Evolutionary conservation across 2,797 vertebrate genomes (phyloP), one percentile per base, ranked within the genome.

Genomic region (Varecia variegata): DNA sequence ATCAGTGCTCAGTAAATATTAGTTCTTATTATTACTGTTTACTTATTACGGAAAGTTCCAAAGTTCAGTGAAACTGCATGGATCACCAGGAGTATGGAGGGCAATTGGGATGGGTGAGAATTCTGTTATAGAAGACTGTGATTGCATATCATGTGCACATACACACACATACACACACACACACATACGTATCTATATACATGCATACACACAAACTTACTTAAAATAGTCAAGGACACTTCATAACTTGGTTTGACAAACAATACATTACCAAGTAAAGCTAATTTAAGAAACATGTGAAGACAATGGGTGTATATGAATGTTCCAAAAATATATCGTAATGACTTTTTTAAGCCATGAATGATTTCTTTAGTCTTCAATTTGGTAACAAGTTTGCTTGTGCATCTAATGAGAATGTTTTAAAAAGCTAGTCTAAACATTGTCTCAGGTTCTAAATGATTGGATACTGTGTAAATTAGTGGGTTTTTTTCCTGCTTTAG

Each of bases 21-120:
- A 23, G 50, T 25, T 43, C 4, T 45, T 45, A 9, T 10, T 18
- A 7, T 25, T 67, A 4, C 5, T 2, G 38, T 10, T 13, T 27
- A 6, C 3, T 11, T 43, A 47, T 3, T 21, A 17, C 45, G 32
- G 62, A 62, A 81, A 35, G 5, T 3, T 4, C 32, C n/a, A 25
- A 50, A 7, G 5, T 47, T 62, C 20, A 3, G 0, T 6, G 2
- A 62, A 32, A 76, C 1, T 25, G 32, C 77, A 0, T 13, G 27
- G 7, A 3, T 38, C 32, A 0, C 67, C 20, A 6, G 15, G 21
- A 13, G 8, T 14, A 2, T 0, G 4, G 40, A 60, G 58, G 5
- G 3, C 0, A 15, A 7, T 21, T n/a, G 2, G 56, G 13, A 4
- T 3, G 23, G 58, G 14, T 32, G 17, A 43, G 73, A 50, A 43